Evolutionary conservation across 30 jellyfish, hydroid and myxozoan genomes (phyloP), one percentile per base, ranked within the genome.

Genomic region (Hydractinia echinata): DNA sequence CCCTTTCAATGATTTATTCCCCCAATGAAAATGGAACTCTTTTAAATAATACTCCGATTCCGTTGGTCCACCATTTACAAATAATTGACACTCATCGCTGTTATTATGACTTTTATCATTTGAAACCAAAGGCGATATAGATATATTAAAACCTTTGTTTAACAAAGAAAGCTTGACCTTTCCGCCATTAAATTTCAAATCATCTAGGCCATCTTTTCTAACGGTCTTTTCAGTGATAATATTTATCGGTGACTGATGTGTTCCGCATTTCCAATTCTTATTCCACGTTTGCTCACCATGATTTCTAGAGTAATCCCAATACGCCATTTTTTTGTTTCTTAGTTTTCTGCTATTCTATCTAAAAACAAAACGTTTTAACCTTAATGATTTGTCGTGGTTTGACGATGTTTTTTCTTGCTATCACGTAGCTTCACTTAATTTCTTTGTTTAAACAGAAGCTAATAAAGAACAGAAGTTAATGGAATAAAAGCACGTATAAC

Each of bases 11-110:
- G 81, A 70, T 52, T 20, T 52, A 61, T 61, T 76, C 11, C 87
- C 87, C 97, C 97, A 89, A 68, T 89, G 97, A 20, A 89, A 76
- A 61, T 89, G 97, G 67, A 84, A 89, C n/a, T 90, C 95, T 39
- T 68, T 83, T 9, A 89, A 76, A 14, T 52, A 51, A 60, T 79
- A 89, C 30, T 44, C 18, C 1, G 30, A 18, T 11, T 11, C 15
- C 14, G 51, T 13, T 9, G 83, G 76, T 44, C 77, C 76, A 9
- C 76, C 76, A 9, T 13, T 30, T 73, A 10, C 76, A 52, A 11
- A 49, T 10, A 20, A 73, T 14, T 15, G 14, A 9, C 51, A 10
- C 4, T 73, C 4, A 18, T 18, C 61, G 1, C 51, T 76, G 51
- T 30, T 30, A 30, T 0, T 30, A 30, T 30, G 44, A 30, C 44